Evolutionary conservation across 1,140 invertebrate genomes (phyloP), one percentile per base, ranked within the genome.

Genomic region (Spodoptera litura): DNA sequence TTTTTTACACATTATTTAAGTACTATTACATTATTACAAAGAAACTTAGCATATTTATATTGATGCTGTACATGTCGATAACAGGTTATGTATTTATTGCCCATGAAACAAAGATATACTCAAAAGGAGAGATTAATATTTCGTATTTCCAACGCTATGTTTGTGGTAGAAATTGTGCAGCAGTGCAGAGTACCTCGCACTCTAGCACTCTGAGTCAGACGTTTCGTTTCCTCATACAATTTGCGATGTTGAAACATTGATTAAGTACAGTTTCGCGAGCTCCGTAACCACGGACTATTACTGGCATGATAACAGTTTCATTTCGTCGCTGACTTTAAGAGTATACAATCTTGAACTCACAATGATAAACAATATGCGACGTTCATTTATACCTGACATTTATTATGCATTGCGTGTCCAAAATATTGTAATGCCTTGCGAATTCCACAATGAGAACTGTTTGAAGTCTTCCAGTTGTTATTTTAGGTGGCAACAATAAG

Each of bases 181-280:
- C 51, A 11, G 53, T 10, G 38, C 51, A 55, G 49, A 25, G 53
- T 15, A 56, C 51, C 71, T 51, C 15, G 56, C 31, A 11, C 71
- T 44, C 31, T 38, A 61, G 35, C 15, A 59, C 38, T 73, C 49
- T 73, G 62, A 75, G 38, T 80, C 78, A 72, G 51, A 53, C 20
- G 38, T 80, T 80, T 70, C 20, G 38, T 80, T 80, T 75, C 78
- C 72, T 75, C 72, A 80, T 55, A 61, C 61, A 81, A 74, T 81
- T 74, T 68, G 75, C 61, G 62, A 68, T 59, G 75, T 70, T 80
- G 78, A 73, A 81, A 81, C 53, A 59, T 78, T 81, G 61, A 78
- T 78, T 81, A 68, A 56, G 68, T 81, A 64, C 59, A 73, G 62
- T 75, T 73, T 79, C 51, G 72, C 71, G 71, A 52, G 59, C 75